Conservation (phyloP, 1,140 invertebrate genomes). For the Drepana arcuata region DNA sequence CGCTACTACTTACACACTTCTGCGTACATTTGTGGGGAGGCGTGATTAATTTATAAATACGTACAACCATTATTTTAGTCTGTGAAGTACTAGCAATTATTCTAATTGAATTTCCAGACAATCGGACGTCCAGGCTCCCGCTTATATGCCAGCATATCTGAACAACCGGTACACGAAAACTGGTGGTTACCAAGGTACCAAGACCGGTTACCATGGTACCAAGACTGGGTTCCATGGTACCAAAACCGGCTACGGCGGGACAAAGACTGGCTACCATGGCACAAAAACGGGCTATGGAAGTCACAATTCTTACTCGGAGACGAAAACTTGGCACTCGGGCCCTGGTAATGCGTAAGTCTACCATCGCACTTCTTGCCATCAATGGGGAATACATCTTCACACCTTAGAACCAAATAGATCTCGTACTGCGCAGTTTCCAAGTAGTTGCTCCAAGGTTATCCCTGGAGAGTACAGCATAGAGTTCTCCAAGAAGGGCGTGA, state of each 20-base stretch:
- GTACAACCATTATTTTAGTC: not conserved
- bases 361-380: not conserved
- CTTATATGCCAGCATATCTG: slow-evolving; percentile 39
- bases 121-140: slow-evolving; percentile 51
- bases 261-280: slow-evolving; percentile 24
- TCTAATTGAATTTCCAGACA: slow-evolving; percentile 27
- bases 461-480: not conserved
- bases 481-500: too few relatives aligned
- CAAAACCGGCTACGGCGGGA: slow-evolving; percentile 30
- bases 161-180: slow-evolving; percentile 20
- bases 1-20: too few relatives aligned
- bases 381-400: too few relatives aligned
- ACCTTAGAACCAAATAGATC: not conserved
- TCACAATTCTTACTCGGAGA: slow-evolving; percentile 13
- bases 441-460: not conserved
- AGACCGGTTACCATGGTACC: slow-evolving; percentile 14
- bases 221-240: slow-evolving; percentile 29
- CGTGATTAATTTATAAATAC: not conserved
- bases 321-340: slow-evolving; percentile 24
- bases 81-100: not conserved
- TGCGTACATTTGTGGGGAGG: too few relatives aligned
- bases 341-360: slow-evolving; percentile 35
- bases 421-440: not conserved
- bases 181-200: not conserved
- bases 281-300: slow-evolving; percentile 21